phyloP scores from a whole-genome alignment of 2,797 vertebrate genomes.

The Erpetoichthys calabaricus region DNA sequence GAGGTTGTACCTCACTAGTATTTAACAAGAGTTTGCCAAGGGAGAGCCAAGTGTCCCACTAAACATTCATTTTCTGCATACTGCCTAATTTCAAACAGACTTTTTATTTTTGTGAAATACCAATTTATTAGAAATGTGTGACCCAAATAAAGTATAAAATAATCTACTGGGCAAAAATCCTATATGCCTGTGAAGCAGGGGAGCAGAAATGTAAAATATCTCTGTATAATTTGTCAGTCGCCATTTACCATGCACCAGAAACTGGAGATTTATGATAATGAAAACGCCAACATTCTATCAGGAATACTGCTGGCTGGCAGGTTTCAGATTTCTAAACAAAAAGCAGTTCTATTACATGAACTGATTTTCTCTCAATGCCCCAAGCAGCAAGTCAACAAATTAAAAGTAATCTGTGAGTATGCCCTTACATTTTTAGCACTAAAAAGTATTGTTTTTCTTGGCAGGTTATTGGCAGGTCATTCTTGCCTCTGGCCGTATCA shows the following conservation, averaged over 20 bases:
- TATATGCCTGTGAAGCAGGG: neutral
- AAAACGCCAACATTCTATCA: neutral
- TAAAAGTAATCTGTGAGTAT: conserved; percentile 1
- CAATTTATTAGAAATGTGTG: too few relatives aligned
- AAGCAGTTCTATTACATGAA: neutral
- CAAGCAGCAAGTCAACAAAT: neutral
- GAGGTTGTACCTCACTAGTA: too few relatives aligned
- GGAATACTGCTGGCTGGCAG: neutral
- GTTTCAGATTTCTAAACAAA: neutral
- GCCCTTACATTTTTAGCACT: neutral
- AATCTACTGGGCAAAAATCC: neutral
- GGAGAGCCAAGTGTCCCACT: too few relatives aligned
- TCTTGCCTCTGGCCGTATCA: neutral
- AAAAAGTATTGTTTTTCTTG: neutral
- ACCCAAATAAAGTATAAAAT: too few relatives aligned
- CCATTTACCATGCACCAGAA: neutral
- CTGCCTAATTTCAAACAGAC: too few relatives aligned
- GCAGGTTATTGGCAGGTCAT: neutral
- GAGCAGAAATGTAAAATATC: neutral
- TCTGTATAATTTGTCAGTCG: neutral
- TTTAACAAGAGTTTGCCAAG: too few relatives aligned
- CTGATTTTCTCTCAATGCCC: neutral
- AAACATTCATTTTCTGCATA: too few relatives aligned
- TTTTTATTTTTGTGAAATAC: too few relatives aligned
- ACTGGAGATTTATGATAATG: neutral